phyloP scores from a whole-genome alignment of 2,113 vertebrate species.

The Sardina pilchardus region DNA sequence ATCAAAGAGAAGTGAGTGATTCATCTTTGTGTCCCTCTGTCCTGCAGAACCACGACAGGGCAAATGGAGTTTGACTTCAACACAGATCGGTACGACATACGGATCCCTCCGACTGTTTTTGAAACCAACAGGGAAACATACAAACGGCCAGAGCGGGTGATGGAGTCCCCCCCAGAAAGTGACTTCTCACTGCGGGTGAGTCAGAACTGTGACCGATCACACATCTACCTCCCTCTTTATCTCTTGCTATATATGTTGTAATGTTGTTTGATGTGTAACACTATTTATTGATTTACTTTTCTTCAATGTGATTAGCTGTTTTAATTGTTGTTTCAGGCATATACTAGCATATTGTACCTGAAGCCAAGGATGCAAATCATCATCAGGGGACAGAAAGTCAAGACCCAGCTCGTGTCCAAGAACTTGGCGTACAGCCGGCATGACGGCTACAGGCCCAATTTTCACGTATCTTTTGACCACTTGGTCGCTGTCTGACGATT shows the following conservation, averaged over 20 bases:
- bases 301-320: not conserved
- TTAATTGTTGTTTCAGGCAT: conserved; percentile 72
- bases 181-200: conserved; percentile 77
- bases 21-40: not conserved
- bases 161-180: conserved; percentile 80
- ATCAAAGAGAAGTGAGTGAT: not conserved
- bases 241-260: too few relatives aligned
- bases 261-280: not conserved
- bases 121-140: conserved; percentile 69
- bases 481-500: not conserved
- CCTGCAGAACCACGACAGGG: conserved; percentile 75
- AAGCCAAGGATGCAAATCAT: conserved; percentile 95
- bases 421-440: conserved; percentile 81
- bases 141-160: conserved; percentile 69
- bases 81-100: conserved; percentile 86
- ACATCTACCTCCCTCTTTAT: too few relatives aligned
- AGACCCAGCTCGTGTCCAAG: conserved; percentile 90
- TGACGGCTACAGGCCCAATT: conserved; percentile 86
- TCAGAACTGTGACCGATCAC: not conserved
- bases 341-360: conserved; percentile 94
- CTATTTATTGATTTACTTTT: not conserved
- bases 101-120: conserved; percentile 81
- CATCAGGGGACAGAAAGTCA: conserved; percentile 87
- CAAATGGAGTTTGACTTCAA: conserved; percentile 87
- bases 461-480: conserved; percentile 78